Evolutionary conservation across 2,888 invertebrate genomes (phyloP).

Genomic region (Lochmaea crataegi): DNA sequence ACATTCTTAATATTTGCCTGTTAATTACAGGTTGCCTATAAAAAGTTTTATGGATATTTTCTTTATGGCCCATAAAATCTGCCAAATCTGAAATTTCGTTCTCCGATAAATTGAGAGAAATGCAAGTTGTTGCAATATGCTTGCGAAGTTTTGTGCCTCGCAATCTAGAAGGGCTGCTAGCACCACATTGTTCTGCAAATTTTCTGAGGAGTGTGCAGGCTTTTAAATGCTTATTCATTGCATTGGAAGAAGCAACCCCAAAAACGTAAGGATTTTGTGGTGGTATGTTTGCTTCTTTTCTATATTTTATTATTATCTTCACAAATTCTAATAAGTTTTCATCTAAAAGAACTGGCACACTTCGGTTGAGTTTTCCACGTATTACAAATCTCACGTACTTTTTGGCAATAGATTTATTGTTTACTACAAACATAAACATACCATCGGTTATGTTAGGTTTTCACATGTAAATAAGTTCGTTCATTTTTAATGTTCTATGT

Average conservation of each 20-base stretch:
- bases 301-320: constrained; percentile 19
- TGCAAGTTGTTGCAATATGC: constrained; percentile 49
- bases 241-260: constrained; percentile 13
- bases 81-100: constrained; percentile 47
- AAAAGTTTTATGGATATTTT: constrained; percentile 50
- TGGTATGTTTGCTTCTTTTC: constrained; percentile 24
- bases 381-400: constrained; percentile 35
- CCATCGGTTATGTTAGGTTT: too few species aligned
- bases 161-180: constrained; percentile 43
- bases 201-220: constrained; percentile 47
- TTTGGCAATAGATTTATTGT: constrained; percentile 15
- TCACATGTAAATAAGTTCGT: too few species aligned
- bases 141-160: constrained; percentile 47
- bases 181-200: constrained; percentile 47
- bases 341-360: constrained; percentile 14
- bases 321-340: constrained; percentile 13
- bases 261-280: constrained; percentile 28
- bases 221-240: constrained; percentile 35
- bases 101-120: constrained; percentile 47
- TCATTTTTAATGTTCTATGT: too few species aligned
- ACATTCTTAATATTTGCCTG: constrained; percentile 47
- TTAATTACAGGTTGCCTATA: constrained; percentile 47
- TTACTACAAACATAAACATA: too few species aligned
- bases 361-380: constrained; percentile 29
- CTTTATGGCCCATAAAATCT: constrained; percentile 51